These are phyloP conservation scores for Vicugna pacos DNA, from an alignment of 2,113 vertebrate species.

Conservation along the genomic window DNA sequence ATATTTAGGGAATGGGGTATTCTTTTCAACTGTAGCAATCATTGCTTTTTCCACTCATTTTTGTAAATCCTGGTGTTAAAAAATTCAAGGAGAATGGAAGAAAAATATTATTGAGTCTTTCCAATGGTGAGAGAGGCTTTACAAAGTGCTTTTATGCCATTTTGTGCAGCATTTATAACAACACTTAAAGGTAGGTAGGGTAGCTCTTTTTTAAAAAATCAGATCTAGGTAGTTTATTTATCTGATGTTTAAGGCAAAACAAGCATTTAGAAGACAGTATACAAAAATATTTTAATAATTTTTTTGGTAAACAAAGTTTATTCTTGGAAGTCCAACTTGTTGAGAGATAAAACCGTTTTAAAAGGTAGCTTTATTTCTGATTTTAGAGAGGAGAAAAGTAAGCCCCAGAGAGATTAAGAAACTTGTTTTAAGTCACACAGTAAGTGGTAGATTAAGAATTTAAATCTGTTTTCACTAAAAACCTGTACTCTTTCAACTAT, in stretches of 20 bases:
- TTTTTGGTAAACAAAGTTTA: no score
- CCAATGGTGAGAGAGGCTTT: not conserved
- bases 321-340: no score
- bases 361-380: not conserved
- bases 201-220: not conserved
- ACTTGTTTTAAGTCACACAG: not conserved
- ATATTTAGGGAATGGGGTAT: not conserved
- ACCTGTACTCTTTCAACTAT: not conserved
- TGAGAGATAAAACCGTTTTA: no score
- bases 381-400: not conserved
- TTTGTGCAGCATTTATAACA: not conserved
- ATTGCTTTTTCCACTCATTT: not conserved
- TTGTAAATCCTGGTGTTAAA: not conserved
- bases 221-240: no score
- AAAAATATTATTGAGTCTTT: not conserved
- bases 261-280: no score
- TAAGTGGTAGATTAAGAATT: not conserved
- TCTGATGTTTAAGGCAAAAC: no score
- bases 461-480: not conserved
- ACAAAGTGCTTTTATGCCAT: not conserved
- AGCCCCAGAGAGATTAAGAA: not conserved
- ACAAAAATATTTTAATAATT: no score
- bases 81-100: not conserved
- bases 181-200: not conserved
- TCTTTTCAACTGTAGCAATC: not conserved